Evolutionary conservation across 2,113 vertebrate species (phyloP).

Genomic region (Entomyzon cyanotis): DNA sequence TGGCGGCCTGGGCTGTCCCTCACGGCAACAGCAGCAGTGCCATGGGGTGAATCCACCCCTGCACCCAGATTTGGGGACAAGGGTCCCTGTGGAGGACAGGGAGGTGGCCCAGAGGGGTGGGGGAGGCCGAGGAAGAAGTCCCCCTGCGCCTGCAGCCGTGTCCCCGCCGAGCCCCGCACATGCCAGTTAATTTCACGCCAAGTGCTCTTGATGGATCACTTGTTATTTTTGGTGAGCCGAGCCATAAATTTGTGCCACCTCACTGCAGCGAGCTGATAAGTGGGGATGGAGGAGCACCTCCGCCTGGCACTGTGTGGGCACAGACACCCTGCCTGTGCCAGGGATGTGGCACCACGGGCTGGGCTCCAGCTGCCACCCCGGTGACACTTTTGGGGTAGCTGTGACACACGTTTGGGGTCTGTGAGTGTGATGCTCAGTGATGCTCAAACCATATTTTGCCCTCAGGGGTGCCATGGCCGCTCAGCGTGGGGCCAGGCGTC

Average conservation of each 20-base stretch:
- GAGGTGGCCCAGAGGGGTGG: fast-evolving
- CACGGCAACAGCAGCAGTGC: not conserved
- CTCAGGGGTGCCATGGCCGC: fast-evolving
- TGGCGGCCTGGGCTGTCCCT: not conserved
- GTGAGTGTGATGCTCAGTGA: not conserved
- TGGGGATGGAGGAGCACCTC: not conserved
- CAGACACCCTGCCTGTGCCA: fast-evolving
- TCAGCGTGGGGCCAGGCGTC: not conserved
- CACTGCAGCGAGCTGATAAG: conserved; percentile 70
- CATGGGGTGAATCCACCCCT: fast-evolving
- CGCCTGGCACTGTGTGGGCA: fast-evolving
- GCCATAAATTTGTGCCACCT: conserved; percentile 80
- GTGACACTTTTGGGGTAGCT: not conserved
- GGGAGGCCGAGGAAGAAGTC: not conserved
- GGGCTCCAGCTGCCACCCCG: not conserved
- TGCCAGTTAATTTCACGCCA: conserved; percentile 81
- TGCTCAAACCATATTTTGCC: not conserved
- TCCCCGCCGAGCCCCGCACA: conserved; percentile 41
- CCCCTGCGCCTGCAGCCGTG: not conserved
- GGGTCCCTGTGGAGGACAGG: not conserved
- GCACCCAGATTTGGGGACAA: fast-evolving
- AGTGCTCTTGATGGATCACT: conserved; percentile 81
- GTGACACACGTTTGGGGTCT: fast-evolving
- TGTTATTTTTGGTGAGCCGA: conserved; percentile 83
- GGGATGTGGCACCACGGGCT: fast-evolving